Conservation (phyloP, 2,797 vertebrate genomes). For the Bothrops alternatus region DNA sequence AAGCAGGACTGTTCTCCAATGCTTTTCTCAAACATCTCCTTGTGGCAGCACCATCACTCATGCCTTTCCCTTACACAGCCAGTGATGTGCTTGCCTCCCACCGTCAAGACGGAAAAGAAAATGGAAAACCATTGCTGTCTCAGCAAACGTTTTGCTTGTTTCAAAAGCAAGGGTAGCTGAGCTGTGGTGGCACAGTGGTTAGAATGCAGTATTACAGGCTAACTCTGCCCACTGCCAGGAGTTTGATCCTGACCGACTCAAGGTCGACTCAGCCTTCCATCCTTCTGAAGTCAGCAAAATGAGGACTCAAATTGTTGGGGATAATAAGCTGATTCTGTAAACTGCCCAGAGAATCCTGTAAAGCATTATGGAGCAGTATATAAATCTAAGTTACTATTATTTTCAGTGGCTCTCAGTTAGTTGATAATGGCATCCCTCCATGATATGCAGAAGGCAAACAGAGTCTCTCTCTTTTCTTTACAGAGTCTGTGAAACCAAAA, state of each 20-base stretch:
- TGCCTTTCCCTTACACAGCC: not conserved
- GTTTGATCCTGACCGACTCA: not conserved
- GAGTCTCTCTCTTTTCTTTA: not conserved
- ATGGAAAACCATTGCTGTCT: not conserved
- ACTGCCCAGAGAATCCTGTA: not conserved
- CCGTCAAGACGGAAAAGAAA: not conserved
- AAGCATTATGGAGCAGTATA: not conserved
- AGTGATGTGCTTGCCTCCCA: not conserved
- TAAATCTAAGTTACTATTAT: not conserved
- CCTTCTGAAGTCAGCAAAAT: not conserved
- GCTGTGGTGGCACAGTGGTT: not conserved
- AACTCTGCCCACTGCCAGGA: not conserved
- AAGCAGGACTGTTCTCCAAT: not conserved
- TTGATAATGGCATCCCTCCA: not conserved
- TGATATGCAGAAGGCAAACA: not conserved
- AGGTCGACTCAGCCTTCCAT: not conserved
- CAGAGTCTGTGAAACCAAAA: not conserved
- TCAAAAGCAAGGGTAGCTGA: not conserved
- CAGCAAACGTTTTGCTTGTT: not conserved
- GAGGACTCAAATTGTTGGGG: not conserved
- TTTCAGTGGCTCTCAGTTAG: not conserved
- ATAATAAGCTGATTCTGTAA: not conserved
- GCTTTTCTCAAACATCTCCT: not conserved
- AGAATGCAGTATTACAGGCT: not conserved
- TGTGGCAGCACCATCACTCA: not conserved